A percentile compares a stretch with the other conserved stretches of the same genome.
phyloP scores from a whole-genome alignment of 2,113 vertebrate species.

The Ammospiza nelsoni region DNA sequence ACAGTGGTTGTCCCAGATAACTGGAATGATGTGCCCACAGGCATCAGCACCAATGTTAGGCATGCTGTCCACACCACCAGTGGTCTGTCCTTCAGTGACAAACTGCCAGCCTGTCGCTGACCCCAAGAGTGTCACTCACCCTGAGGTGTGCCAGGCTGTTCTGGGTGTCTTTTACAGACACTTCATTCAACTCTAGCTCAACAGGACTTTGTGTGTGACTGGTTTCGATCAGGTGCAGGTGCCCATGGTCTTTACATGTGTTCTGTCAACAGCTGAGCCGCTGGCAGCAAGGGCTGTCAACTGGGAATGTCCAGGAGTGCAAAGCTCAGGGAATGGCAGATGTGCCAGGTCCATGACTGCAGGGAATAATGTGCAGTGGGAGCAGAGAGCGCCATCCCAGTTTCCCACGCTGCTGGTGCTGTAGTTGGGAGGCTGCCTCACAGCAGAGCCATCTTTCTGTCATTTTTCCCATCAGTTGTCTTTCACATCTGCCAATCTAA shows the following conservation, averaged over 20 bases:
- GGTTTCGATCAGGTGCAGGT: neutral
- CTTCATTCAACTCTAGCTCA: neutral
- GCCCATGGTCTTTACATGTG: accelerated
- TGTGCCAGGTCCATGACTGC: neutral
- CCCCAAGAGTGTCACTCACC: neutral
- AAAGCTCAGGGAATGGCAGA: neutral
- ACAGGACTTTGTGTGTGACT: neutral
- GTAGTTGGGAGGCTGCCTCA: neutral
- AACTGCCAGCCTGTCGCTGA: neutral
- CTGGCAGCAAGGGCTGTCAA: neutral
- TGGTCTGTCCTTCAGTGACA: neutral
- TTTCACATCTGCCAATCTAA: conserved; percentile 43
- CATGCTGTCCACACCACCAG: neutral
- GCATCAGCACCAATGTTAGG: neutral
- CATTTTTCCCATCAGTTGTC: conserved; percentile 5
- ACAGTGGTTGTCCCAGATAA: neutral
- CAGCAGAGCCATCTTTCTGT: neutral
- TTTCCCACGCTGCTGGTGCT: neutral
- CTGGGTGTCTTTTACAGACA: accelerated
- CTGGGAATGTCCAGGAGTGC: neutral
- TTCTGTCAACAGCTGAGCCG: accelerated
- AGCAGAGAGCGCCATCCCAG: neutral
- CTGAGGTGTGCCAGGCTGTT: neutral
- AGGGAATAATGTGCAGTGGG: neutral
- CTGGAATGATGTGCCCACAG: neutral